These are phyloP conservation scores for Eulimnadia texana DNA, from an alignment of 1,140 invertebrate species.

Conservation along the genomic window DNA sequence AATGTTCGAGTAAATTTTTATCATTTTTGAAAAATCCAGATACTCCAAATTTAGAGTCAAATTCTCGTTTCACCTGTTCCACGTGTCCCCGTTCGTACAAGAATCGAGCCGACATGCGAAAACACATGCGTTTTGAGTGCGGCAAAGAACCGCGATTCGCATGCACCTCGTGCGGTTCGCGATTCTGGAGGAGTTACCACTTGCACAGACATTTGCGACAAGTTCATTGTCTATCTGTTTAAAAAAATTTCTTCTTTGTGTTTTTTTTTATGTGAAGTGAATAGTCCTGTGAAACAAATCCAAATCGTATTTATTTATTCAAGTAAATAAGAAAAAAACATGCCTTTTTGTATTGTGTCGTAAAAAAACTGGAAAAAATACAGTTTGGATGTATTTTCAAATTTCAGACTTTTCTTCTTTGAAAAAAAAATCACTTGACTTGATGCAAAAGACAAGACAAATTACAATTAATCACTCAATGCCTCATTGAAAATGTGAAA, in stretches of 20 bases:
- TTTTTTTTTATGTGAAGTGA: no score
- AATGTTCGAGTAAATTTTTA: background rate
- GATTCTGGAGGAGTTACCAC: background rate
- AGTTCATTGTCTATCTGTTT: background rate
- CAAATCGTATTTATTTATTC: background rate
- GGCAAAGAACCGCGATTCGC: background rate
- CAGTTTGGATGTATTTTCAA: no score
- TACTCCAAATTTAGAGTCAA: no score
- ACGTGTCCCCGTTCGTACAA: background rate
- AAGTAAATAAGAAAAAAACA: no score
- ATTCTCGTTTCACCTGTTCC: background rate
- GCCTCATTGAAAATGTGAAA: no score
- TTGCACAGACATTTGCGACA: background rate
- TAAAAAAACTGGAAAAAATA: no score
- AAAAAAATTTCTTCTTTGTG: background rate
- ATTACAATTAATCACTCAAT: no score
- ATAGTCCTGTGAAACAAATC: no score
- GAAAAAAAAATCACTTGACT: no score
- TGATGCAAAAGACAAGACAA: no score
- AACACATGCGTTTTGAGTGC: background rate
- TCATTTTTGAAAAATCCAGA: background rate
- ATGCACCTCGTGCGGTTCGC: background rate
- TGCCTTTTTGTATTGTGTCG: no score
- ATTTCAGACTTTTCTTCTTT: no score
- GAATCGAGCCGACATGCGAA: background rate